phyloP scores from a whole-genome alignment of 2,113 vertebrate species.

The Myotis lucifugus region DNA sequence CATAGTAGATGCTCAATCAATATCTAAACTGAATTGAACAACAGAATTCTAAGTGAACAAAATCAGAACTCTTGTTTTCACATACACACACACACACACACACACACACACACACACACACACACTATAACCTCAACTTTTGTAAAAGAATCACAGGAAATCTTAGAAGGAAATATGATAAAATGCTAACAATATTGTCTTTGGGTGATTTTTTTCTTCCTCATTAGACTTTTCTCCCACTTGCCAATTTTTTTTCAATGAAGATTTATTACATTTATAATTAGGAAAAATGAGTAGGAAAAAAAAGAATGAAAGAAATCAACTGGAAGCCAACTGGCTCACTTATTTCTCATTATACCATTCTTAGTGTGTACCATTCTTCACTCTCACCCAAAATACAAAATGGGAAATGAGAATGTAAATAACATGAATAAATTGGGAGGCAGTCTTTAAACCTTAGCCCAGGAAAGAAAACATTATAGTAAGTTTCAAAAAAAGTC shows the following conservation, averaged over 20 bases:
- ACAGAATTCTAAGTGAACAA: conserved; percentile 10
- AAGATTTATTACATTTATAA: conserved; percentile 18
- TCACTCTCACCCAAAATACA: not conserved
- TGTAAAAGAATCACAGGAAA: not conserved
- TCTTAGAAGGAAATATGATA: not conserved
- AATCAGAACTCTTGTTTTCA: not conserved
- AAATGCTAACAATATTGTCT: not conserved
- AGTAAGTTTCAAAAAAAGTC: not conserved
- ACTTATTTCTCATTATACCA: not conserved
- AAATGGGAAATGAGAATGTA: not conserved
- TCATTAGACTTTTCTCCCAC: not conserved
- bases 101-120: not conserved
- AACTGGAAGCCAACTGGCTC: not conserved
- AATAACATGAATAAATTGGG: not conserved
- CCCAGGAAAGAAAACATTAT: conserved; percentile 22
- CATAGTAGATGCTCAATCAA: not conserved
- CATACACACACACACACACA: not conserved
- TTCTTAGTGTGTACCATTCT: not conserved
- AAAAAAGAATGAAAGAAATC: not conserved
- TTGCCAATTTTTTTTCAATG: not conserved
- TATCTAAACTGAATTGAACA: not conserved
- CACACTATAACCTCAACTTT: not conserved
- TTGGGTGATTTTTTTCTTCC: not conserved
- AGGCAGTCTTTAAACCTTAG: conserved; percentile 19
- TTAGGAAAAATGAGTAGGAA: not conserved